Conservation (phyloP, 2,797 vertebrate species). For the Pelochelys cantorii region DNA sequence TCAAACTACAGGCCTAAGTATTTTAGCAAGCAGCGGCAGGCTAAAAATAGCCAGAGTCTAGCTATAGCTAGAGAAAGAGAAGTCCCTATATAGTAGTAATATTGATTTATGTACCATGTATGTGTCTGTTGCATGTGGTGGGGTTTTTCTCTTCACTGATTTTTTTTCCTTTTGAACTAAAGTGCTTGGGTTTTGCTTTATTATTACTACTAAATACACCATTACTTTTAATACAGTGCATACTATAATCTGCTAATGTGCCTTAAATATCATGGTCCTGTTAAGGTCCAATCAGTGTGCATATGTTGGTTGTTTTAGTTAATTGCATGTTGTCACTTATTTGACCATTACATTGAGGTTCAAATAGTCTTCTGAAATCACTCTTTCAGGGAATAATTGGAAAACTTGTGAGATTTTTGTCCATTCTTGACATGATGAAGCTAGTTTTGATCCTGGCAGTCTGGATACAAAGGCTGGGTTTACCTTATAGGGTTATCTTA, state of each 20-base stretch:
- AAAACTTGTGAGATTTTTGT: background rate
- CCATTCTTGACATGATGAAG: background rate
- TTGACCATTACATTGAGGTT: background rate
- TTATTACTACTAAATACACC: background rate
- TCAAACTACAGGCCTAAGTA: slow-evolving; percentile 29
- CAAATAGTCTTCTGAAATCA: background rate
- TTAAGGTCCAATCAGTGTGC: slow-evolving; percentile 5
- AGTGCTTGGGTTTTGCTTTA: background rate
- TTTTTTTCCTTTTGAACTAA: background rate
- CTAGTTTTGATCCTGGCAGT: background rate
- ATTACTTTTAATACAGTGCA: background rate
- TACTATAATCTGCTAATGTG: background rate
- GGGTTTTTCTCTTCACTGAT: background rate
- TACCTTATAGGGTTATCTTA: background rate
- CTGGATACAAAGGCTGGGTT: background rate
- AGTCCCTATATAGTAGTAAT: background rate
- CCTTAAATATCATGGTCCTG: background rate
- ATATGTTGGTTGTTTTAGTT: background rate
- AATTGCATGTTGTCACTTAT: slow-evolving; percentile 2
- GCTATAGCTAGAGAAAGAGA: background rate
- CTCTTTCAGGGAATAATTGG: slow-evolving; percentile 16
- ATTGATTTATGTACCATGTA: background rate
- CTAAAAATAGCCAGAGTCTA: background rate
- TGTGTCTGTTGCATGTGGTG: background rate
- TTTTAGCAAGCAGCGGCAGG: slow-evolving; percentile 4